A percentile compares a stretch with the other conserved stretches of the same genome.
These are phyloP conservation scores for Eueides isabella DNA, from an alignment of 1,140 invertebrate genomes.

Conservation along the genomic window DNA sequence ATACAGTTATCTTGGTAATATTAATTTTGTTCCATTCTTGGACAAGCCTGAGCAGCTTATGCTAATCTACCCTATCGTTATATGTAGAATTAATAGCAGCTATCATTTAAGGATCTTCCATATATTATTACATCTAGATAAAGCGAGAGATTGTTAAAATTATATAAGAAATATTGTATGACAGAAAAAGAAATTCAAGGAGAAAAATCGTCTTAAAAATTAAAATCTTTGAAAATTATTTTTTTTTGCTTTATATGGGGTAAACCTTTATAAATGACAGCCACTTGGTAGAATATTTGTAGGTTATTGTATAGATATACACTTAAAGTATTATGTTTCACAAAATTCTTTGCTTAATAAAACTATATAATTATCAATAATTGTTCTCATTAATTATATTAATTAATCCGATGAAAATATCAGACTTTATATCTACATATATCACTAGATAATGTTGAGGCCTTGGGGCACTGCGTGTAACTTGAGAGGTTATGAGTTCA, in stretches of 20 bases:
- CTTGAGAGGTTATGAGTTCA: too few relatives aligned
- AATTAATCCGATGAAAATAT: not conserved
- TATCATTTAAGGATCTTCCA: constrained; percentile 19
- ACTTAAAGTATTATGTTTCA: too few relatives aligned
- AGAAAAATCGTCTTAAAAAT: too few relatives aligned
- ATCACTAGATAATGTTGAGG: too few relatives aligned
- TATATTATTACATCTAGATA: not conserved
- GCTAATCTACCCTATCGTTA: constrained; percentile 36
- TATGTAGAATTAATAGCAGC: constrained; percentile 32
- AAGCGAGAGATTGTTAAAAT: not conserved
- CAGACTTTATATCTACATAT: not conserved
- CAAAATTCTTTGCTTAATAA: too few relatives aligned
- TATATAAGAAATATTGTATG: not conserved
- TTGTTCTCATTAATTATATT: too few relatives aligned
- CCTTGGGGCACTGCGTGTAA: too few relatives aligned
- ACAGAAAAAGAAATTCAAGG: not conserved
- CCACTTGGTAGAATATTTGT: not conserved
- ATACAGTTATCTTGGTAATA: constrained; percentile 49
- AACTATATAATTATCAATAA: too few relatives aligned
- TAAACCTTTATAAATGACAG: not conserved
- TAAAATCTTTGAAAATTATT: not conserved
- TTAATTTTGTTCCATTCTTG: constrained; percentile 58
- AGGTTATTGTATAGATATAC: too few relatives aligned
- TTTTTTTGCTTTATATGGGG: not conserved
- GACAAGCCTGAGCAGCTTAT: constrained; percentile 42